phyloP scores from a whole-genome alignment of 2,888 invertebrate genomes.

The Scrobipalpa costella region DNA sequence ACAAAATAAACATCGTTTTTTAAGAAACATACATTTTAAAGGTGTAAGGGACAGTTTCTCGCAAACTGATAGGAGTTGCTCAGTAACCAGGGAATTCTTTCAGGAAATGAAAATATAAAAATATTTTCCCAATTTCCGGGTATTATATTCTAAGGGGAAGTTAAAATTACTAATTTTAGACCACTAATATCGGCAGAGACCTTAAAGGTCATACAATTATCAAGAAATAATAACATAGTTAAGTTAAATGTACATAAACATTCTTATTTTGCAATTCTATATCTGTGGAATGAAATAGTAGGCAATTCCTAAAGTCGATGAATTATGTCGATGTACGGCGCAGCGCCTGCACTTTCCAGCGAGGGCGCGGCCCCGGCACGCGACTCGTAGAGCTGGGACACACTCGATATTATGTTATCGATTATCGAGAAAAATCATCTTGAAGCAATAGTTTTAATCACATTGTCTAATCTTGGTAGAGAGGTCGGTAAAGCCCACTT shows the following conservation, averaged over 20 bases:
- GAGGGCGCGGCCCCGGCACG: constrained; percentile 66
- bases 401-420: not conserved
- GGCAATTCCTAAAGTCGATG: constrained; percentile 21
- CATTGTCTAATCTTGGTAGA: too few relatives aligned
- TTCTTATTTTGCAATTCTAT: constrained; percentile 14
- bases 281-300: constrained; percentile 16
- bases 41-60: too few relatives aligned
- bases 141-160: not conserved
- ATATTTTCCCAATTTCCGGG: too few relatives aligned
- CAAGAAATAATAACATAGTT: not conserved
- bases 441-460: too few relatives aligned
- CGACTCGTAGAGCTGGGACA: constrained; percentile 61
- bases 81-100: too few relatives aligned
- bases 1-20: not conserved
- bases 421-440: not conserved
- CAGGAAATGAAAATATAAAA: too few relatives aligned
- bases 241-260: not conserved
- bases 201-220: too few relatives aligned
- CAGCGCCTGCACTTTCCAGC: constrained; percentile 55
- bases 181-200: too few relatives aligned
- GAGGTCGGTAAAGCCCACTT: too few relatives aligned
- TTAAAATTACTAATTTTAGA: too few relatives aligned
- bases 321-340: constrained; percentile 26
- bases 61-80: too few relatives aligned
- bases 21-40: not conserved